Evolutionary conservation across 2,113 vertebrate species (phyloP).

Genomic region (Genyomyrus donnyi): DNA sequence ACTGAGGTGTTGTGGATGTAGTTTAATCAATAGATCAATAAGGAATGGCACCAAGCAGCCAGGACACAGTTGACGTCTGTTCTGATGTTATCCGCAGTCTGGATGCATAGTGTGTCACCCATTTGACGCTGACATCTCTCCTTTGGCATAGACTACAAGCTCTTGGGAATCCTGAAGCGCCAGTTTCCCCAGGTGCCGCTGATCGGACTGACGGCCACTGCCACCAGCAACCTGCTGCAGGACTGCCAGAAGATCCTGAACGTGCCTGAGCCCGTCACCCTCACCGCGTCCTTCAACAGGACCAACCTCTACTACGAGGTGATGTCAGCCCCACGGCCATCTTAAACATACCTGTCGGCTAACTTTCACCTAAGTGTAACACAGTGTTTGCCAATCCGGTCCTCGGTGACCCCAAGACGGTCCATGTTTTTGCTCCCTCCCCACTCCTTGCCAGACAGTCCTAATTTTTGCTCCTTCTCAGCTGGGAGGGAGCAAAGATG

Average conservation of each 20-base stretch:
- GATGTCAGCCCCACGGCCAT: constrained; percentile 15
- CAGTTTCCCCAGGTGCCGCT: constrained; percentile 81
- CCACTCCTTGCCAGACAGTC: background rate
- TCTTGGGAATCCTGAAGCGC: constrained; percentile 89
- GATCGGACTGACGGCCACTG: constrained; percentile 88
- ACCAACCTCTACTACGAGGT: constrained; percentile 94
- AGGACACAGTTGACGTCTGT: background rate
- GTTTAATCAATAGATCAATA: background rate
- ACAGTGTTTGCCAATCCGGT: background rate
- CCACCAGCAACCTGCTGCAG: constrained; percentile 77
- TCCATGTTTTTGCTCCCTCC: background rate
- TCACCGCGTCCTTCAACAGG: constrained; percentile 87
- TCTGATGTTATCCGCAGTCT: background rate
- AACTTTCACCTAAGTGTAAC: background rate
- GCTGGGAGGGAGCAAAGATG: background rate
- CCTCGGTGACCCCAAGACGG: background rate
- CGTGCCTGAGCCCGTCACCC: constrained; percentile 69
- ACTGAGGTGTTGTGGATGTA: background rate
- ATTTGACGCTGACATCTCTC: background rate
- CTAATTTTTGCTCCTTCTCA: background rate
- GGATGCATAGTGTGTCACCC: background rate
- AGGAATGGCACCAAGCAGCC: background rate
- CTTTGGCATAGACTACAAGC: constrained; percentile 76
- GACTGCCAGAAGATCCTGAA: constrained; percentile 89
- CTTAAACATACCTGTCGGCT: background rate